Evolutionary conservation across 2,113 vertebrate genomes (phyloP), one percentile per base, ranked within the genome.

Genomic region (Lontra canadensis): DNA sequence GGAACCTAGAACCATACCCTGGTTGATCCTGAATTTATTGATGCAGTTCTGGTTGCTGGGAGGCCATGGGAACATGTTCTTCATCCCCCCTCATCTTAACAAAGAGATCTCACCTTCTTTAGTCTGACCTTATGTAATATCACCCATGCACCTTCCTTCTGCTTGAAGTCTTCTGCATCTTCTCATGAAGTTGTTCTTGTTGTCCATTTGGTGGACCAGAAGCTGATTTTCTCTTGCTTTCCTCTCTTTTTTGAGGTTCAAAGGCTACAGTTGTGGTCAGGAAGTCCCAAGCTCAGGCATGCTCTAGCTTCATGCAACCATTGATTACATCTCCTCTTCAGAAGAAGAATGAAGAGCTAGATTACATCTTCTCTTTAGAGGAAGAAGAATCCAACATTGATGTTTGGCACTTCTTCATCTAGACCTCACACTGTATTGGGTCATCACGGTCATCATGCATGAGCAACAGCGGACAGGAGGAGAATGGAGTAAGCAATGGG

Each of bases 1-100:
- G 8, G 39, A 31, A n/a, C 21, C 17, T 23, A 18, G 7, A 36
- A 8, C 13, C 36, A 7, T 8, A 6, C 5, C 18, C 7, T n/a
- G 21, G 31, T 4, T 2, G 6, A 6, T 36, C 39, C 13, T 14
- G 20, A 52, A 1, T 0, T 13, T 4, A 55, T 4, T 25, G 8
- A 0, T 20, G 49, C 4, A 25, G 69, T 20, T 61, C 65, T 4
- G 34, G 29, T 4, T 7, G 6, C 6, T 39, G 11, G 3, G 9
- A 7, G 52, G 14, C 12, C 15, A 6, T 1, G 8, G 10, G 7
- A 20, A 11, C 23, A 12, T n/a, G 47, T 4, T 39, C 7, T 23
- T 23, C 25, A 2, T 3, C 15, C 67, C 15, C 2, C 83, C 12
- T 55, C 44, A 2, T 23, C 17, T 52, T 23, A 42, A 65, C 42